Percentiles rank a stretch among this genome's conserved stretches.
Evolutionary conservation across 2,113 vertebrate species (phyloP).

Genomic region (Podiceps cristatus): DNA sequence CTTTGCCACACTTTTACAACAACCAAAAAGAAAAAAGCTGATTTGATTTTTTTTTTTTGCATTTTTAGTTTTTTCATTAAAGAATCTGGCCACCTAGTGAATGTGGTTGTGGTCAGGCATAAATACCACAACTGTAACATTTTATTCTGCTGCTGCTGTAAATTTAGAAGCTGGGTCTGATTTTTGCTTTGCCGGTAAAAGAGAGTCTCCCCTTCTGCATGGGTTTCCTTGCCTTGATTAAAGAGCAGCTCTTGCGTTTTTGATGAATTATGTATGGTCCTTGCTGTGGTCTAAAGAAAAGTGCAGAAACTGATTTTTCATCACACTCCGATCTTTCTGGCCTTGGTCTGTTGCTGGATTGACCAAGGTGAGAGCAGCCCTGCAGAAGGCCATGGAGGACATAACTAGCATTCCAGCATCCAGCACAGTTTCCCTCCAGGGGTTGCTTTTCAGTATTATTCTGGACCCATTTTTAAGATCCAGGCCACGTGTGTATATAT

Average conservation of each 20-base stretch:
- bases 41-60: not conserved
- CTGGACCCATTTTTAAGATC: not conserved
- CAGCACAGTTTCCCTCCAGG: not conserved
- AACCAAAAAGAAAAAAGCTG: not conserved
- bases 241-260: not conserved
- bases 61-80: not conserved
- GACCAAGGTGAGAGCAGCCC: not conserved
- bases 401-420: not conserved
- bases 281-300: not conserved
- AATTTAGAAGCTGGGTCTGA: not conserved
- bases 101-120: not conserved
- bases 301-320: not conserved
- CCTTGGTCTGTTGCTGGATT: not conserved
- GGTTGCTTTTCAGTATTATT: not conserved
- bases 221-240: not conserved
- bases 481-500: no score
- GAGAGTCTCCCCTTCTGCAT: not conserved
- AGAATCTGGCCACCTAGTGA: not conserved
- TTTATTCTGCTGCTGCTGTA: not conserved
- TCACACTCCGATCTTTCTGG: not conserved
- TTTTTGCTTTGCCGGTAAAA: not conserved
- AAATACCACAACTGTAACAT: rapidly evolving
- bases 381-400: not conserved
- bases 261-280: not conserved
- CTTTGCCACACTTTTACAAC: not conserved